Evolutionary conservation across 2,797 vertebrate species (phyloP).

Genomic region (Hippopotamyrus pictus): DNA sequence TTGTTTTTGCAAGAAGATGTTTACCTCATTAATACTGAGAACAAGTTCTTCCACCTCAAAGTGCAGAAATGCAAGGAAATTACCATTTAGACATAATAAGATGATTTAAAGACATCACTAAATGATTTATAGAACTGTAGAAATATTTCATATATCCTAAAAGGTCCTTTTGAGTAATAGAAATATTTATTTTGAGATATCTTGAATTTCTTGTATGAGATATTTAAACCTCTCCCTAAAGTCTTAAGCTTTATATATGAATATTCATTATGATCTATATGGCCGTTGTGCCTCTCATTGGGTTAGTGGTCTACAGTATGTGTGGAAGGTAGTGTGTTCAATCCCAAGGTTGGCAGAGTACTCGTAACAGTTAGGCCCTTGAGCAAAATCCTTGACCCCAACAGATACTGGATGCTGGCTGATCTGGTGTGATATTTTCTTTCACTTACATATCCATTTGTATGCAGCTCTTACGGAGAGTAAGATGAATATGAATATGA

Average conservation of each 20-base stretch:
- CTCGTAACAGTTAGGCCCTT: not conserved
- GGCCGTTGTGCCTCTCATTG: not conserved
- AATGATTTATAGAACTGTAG: not conserved
- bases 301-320: not conserved
- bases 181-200: not conserved
- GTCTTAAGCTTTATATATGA: not conserved
- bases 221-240: not conserved
- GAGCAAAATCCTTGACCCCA: not conserved
- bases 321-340: not conserved
- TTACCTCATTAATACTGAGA: not conserved
- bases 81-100: not conserved
- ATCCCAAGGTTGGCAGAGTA: not conserved
- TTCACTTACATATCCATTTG: not conserved
- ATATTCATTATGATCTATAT: not conserved
- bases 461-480: not conserved
- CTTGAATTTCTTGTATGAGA: not conserved
- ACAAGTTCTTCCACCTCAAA: not conserved
- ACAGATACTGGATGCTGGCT: not conserved
- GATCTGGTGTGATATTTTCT: not conserved
- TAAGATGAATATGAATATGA: not conserved
- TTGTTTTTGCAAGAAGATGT: not conserved
- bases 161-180: not conserved
- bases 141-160: not conserved
- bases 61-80: not conserved
- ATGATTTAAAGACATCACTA: not conserved